phyloP scores from a whole-genome alignment of 2,797 vertebrate species.

The Pteropus rufus region DNA sequence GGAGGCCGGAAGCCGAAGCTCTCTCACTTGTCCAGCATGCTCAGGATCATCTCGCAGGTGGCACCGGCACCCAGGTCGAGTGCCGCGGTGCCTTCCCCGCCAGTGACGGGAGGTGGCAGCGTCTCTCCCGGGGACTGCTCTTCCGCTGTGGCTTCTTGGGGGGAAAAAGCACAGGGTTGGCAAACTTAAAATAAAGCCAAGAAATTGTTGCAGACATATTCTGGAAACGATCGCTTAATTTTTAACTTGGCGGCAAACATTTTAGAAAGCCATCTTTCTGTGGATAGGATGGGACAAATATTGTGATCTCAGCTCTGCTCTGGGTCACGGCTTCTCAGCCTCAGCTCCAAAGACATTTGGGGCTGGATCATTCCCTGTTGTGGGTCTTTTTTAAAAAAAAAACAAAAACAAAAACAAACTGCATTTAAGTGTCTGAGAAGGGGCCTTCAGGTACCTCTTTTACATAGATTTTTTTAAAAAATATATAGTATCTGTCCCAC shows the following conservation, averaged over 20 bases:
- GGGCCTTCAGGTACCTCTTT: no score
- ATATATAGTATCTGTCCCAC: background rate
- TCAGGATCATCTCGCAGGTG: conserved; percentile 55
- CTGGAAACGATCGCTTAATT: background rate
- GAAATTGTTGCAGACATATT: background rate
- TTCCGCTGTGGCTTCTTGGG: background rate
- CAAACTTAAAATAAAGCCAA: background rate
- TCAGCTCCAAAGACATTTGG: accelerated
- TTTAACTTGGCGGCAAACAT: background rate
- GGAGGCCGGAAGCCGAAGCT: accelerated
- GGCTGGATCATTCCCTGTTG: accelerated
- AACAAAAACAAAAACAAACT: background rate
- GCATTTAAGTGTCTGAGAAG: background rate
- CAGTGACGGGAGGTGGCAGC: background rate
- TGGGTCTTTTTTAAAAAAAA: background rate
- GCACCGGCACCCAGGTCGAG: background rate
- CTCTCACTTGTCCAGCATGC: background rate
- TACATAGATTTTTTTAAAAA: no score
- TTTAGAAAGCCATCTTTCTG: no score
- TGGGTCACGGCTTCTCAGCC: accelerated
- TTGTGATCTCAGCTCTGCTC: background rate
- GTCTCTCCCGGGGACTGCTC: background rate
- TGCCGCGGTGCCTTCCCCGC: background rate
- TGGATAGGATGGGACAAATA: background rate
- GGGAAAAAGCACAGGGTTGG: background rate